phyloP scores from a whole-genome alignment of 2,797 vertebrate species.

The Gastrophryne carolinensis region DNA sequence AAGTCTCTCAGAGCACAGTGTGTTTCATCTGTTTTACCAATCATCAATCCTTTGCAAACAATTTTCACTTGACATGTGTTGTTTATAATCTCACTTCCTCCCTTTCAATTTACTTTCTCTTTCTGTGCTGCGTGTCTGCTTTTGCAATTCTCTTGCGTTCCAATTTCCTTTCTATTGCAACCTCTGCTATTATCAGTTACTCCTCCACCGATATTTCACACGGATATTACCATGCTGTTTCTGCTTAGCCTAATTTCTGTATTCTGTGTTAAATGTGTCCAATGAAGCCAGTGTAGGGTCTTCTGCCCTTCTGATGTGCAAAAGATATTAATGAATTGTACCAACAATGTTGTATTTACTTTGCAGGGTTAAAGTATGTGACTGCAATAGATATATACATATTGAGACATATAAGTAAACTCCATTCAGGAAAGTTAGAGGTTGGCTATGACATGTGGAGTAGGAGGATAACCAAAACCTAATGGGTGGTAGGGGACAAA shows the following conservation, averaged over 20 bases:
- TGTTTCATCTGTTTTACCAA: not conserved
- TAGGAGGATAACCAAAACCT: no score
- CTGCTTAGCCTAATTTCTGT: not conserved
- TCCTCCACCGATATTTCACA: not conserved
- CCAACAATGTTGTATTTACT: not conserved
- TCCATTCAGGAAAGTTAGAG: no score
- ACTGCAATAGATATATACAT: no score
- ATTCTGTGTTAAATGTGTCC: not conserved
- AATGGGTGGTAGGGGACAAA: no score
- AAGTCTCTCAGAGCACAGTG: not conserved
- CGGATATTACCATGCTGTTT: not conserved
- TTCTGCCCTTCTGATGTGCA: not conserved
- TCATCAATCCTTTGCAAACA: not conserved
- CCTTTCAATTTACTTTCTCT: not conserved
- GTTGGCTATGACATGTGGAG: no score
- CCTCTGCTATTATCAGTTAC: slow-evolving; percentile 9
- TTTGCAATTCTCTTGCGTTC: not conserved
- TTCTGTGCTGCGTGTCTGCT: not conserved
- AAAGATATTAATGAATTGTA: not conserved
- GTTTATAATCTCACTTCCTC: not conserved
- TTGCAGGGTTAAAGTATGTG: no score
- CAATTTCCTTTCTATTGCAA: not conserved
- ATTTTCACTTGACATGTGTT: not conserved
- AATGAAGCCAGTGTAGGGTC: not conserved
- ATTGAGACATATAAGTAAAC: no score